A percentile compares a stretch with the other conserved stretches of the same genome.
Evolutionary conservation across 1,140 invertebrate species (phyloP).

Genomic region (Schlechtendalia chinensis): DNA sequence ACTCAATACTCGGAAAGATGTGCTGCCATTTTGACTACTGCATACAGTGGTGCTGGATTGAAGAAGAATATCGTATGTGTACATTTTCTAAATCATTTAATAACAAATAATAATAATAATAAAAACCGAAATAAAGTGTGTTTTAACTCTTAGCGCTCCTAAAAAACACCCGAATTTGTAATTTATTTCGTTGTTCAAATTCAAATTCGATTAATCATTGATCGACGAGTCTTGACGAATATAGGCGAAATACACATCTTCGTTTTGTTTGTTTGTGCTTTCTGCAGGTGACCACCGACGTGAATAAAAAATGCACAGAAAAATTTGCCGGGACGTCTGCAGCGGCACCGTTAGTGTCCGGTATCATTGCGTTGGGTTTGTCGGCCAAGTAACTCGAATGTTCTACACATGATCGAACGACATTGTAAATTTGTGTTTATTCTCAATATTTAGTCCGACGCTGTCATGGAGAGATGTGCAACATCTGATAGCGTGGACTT

Average conservation of each 20-base stretch:
- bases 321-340: constrained; percentile 81
- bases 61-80: constrained; percentile 78
- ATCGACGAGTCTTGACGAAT: too few species aligned
- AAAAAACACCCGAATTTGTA: too few species aligned
- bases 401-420: background rate
- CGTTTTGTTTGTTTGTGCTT: too few species aligned
- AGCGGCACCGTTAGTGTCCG: constrained; percentile 80
- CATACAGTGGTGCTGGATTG: constrained; percentile 84
- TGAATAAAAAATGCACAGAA: constrained; percentile 74
- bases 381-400: constrained; percentile 71
- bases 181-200: too few species aligned
- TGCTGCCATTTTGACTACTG: constrained; percentile 80
- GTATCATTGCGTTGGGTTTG: constrained; percentile 77
- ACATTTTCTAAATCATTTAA: too few species aligned
- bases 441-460: too few species aligned
- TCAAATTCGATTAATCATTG: too few species aligned
- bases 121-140: too few species aligned
- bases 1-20: constrained; percentile 90
- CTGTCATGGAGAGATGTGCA: constrained; percentile 90
- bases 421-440: too few species aligned
- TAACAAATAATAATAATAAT: too few species aligned
- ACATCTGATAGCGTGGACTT: constrained; percentile 81
- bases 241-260: too few species aligned
- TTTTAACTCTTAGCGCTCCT: too few species aligned
- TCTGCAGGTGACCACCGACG: constrained; percentile 76